phyloP scores from a whole-genome alignment of 2,797 vertebrate species.

The Anguilla megastoma region DNA sequence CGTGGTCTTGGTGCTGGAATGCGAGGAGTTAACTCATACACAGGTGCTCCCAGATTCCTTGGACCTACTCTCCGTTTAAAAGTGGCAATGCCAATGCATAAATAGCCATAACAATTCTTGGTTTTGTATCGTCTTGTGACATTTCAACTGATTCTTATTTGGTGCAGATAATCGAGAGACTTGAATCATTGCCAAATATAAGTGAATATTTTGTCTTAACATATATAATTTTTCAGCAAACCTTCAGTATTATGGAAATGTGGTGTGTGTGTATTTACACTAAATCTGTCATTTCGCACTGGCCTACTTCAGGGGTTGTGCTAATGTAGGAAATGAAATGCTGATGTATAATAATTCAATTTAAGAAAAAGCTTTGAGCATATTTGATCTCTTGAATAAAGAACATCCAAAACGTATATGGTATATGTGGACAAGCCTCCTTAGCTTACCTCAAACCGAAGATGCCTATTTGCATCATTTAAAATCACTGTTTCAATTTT shows the following conservation, averaged over 20 bases:
- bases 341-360: background rate
- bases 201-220: background rate
- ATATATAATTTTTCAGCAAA: slow-evolving; percentile 69
- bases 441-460: background rate
- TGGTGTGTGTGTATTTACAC: no score
- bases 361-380: background rate
- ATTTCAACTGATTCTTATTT: background rate
- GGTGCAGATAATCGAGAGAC: slow-evolving; percentile 34
- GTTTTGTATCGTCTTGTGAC: slow-evolving; percentile 33
- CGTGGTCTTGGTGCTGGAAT: slow-evolving; percentile 29
- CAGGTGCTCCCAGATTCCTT: slow-evolving; percentile 47
- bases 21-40: slow-evolving; percentile 29
- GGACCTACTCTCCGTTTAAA: slow-evolving; percentile 22
- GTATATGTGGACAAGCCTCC: background rate
- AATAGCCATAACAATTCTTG: background rate
- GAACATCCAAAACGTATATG: background rate
- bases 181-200: slow-evolving; percentile 54
- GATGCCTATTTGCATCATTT: background rate
- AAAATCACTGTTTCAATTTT: background rate
- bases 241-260: slow-evolving; percentile 50
- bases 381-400: background rate
- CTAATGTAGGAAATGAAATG: background rate
- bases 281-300: background rate
- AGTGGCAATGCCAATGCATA: background rate
- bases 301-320: background rate